Conservation (phyloP, 2,113 vertebrate genomes). For the Hippoglossus stenolepis region DNA sequence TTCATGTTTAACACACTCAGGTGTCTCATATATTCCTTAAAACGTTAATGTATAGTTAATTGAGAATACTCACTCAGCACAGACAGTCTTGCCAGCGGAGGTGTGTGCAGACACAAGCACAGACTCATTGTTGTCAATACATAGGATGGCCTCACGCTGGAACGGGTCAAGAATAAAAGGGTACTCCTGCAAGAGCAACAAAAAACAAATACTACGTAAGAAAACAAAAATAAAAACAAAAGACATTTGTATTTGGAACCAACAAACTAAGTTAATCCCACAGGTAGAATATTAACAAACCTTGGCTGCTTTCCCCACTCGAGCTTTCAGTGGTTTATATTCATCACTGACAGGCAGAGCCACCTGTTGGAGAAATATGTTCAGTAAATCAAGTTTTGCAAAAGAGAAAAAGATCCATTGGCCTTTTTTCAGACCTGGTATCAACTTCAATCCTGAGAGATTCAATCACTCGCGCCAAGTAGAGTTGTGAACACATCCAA, state of each 20-base stretch:
- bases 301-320: constrained; percentile 96
- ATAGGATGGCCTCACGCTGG: constrained; percentile 95
- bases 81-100: constrained; percentile 99
- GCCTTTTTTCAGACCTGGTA: too few species aligned
- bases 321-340: constrained; percentile 88
- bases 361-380: constrained; percentile 81
- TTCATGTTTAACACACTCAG: background rate
- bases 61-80: constrained; percentile 91
- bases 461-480: too few species aligned
- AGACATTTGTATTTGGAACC: background rate
- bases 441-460: too few species aligned
- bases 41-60: background rate
- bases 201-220: too few species aligned
- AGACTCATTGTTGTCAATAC: constrained; percentile 98
- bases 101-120: constrained; percentile 98
- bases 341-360: constrained; percentile 90
- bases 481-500: too few species aligned
- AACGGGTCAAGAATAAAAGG: constrained; percentile 97
- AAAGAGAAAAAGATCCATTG: too few species aligned
- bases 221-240: constrained; percentile 17
- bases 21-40: too few species aligned
- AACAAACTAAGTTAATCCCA: background rate
- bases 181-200: constrained; percentile 89
- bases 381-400: background rate
- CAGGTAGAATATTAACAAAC: constrained; percentile 69